phyloP scores from a whole-genome alignment of 2,113 vertebrate species.

The Paratilapia polleni region DNA sequence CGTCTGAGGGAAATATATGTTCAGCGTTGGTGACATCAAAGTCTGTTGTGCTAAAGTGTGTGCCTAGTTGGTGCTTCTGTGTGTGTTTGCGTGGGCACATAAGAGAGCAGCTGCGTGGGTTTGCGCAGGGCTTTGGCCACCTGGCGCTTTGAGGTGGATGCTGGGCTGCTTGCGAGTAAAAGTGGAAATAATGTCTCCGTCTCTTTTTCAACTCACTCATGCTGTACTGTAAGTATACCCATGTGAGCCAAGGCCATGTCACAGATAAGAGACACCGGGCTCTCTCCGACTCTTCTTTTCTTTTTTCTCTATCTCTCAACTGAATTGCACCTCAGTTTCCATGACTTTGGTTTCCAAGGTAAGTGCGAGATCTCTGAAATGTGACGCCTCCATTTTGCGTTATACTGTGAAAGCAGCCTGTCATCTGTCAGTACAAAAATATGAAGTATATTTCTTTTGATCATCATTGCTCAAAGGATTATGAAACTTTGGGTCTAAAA shows the following conservation, averaged over 20 bases:
- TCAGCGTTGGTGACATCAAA: conserved; percentile 68
- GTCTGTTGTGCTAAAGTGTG: conserved; percentile 65
- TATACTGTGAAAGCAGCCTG: neutral
- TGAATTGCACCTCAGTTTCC: conserved; percentile 26
- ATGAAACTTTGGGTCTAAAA: neutral
- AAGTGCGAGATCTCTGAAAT: conserved; percentile 19
- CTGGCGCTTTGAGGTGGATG: conserved; percentile 77
- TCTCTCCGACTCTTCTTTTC: conserved; percentile 1
- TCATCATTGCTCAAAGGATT: neutral
- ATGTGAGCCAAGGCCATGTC: conserved; percentile 31
- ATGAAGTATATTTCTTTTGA: neutral
- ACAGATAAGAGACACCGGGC: conserved; percentile 12
- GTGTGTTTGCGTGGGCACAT: conserved; percentile 72
- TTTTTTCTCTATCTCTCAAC: neutral
- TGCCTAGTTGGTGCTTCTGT: conserved; percentile 30
- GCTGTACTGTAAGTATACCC: conserved; percentile 35
- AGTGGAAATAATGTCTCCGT: conserved; percentile 63
- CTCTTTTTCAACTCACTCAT: conserved; percentile 39
- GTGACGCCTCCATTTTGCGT: neutral
- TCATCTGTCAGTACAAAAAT: neutral
- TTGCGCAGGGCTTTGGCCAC: conserved; percentile 76
- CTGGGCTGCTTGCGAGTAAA: conserved; percentile 64
- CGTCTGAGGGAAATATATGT: conserved; percentile 64
- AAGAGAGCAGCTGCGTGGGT: conserved; percentile 77
- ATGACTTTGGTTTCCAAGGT: conserved; percentile 23